Percentiles rank a stretch among this genome's conserved stretches.
phyloP scores from a whole-genome alignment of 2,888 invertebrate genomes.

The Drosophila meridiana region DNA sequence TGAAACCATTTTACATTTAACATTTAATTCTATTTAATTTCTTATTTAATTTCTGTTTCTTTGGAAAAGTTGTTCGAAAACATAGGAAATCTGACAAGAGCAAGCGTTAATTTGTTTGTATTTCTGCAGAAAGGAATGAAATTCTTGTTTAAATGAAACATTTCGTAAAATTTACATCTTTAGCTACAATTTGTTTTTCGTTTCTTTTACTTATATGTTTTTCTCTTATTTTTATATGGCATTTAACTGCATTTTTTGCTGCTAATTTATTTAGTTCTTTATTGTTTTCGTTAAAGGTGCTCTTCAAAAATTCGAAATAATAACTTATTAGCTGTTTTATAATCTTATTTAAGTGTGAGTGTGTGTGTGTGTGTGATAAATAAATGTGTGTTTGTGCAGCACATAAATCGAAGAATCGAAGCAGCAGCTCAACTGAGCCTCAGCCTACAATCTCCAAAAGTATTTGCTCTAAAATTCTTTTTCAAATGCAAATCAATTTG shows the following conservation, averaged over 20 bases:
- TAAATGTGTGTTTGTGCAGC: conserved; percentile 17
- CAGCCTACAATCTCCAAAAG: background rate
- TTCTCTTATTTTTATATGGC: conserved; percentile 52
- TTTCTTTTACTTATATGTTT: conserved; percentile 11
- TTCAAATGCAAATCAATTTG: conserved; percentile 25
- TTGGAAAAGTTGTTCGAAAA: conserved; percentile 29
- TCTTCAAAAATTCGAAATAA: conserved; percentile 71
- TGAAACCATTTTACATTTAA: conserved; percentile 76
- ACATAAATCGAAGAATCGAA: background rate
- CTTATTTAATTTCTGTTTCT: conserved; percentile 22
- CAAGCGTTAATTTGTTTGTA: conserved; percentile 18
- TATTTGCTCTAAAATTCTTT: conserved; percentile 4
- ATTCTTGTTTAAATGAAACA: conserved; percentile 21
- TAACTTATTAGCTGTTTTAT: conserved; percentile 36
- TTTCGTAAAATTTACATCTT: conserved; percentile 35
- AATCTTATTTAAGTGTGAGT: conserved; percentile 19
- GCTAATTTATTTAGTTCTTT: conserved; percentile 58
- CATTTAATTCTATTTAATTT: conserved; percentile 55
- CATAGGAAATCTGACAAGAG: conserved; percentile 20
- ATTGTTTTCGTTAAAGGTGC: conserved; percentile 79
- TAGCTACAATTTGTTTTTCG: conserved; percentile 43
- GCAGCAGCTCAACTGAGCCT: background rate
- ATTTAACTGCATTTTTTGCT: conserved; percentile 50
- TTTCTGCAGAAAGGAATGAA: background rate
- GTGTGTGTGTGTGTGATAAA: conserved; percentile 12